A percentile compares a stretch with the other conserved stretches of the same genome.
These are phyloP conservation scores for Cottoperca gobio DNA, from an alignment of 2,797 vertebrate species.

Conservation along the genomic window DNA sequence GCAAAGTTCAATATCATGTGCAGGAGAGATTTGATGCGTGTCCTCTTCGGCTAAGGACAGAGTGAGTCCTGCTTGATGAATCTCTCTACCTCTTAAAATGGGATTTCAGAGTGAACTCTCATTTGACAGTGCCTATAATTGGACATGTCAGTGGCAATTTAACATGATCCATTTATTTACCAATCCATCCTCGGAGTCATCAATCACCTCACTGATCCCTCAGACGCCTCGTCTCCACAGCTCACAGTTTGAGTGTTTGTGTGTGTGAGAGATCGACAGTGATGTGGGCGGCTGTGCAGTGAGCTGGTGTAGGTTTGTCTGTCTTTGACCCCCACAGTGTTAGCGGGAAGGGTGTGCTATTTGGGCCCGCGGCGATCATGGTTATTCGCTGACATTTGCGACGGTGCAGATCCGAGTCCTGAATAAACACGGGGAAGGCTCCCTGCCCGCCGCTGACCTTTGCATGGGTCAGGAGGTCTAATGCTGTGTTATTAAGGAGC, in stretches of 20 bases:
- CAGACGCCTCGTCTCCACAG: conserved; percentile 39
- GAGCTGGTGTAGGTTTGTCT: conserved; percentile 51
- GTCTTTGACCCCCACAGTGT: conserved; percentile 67
- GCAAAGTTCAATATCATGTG: conserved; percentile 63
- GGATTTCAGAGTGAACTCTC: conserved; percentile 75
- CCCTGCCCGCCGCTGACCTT: conserved; percentile 78
- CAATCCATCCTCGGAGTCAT: conserved; percentile 79
- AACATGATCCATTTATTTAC: conserved; percentile 87
- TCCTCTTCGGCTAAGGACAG: conserved; percentile 55
- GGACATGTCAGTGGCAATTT: conserved; percentile 86
- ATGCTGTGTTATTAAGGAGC: conserved; percentile 78
- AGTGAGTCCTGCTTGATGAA: conserved; percentile 76
- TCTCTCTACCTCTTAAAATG: conserved; percentile 76
- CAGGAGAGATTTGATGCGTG: conserved; percentile 57
- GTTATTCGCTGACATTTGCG: conserved; percentile 85
- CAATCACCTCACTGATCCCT: conserved; percentile 74
- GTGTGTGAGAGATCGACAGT: conserved; percentile 36
- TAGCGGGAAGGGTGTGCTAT: conserved; percentile 68
- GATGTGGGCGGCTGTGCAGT: conserved; percentile 41
- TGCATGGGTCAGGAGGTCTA: conserved; percentile 75
- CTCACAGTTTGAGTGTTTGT: conserved; percentile 32
- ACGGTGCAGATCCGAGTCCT: conserved; percentile 67
- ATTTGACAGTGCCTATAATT: conserved; percentile 85
- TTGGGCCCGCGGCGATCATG: conserved; percentile 74
- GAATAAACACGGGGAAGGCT: conserved; percentile 79